Evolutionary conservation across 2,797 vertebrate genomes (phyloP), one percentile per base, ranked within the genome.

Genomic region (Lepilemur septentrionalis): DNA sequence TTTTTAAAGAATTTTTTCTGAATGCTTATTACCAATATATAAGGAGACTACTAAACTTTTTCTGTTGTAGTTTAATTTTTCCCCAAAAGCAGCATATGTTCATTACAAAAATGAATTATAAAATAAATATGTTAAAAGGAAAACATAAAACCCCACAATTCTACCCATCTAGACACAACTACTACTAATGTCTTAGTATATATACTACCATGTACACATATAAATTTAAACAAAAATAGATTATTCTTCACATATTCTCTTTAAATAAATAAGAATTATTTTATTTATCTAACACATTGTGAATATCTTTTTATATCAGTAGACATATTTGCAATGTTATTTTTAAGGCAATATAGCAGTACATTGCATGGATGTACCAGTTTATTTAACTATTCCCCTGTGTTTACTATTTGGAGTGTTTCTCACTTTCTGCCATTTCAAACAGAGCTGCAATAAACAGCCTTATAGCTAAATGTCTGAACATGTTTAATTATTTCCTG

Each of bases 1-100:
- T 92, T 84, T 92, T 84, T n/a, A 78, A 93, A 81, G 67, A 18
- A 20, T 35, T 63, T 91, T 93, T 96, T 91, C 90, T 96, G 85
- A 89, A 85, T 81, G 41, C 67, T 85, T 88, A 87, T 48, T 89
- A 78, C 10, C 85, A 88, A 69, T 59, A 85, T 55, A 67, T 78
- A 67, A 85, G 80, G 48, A 89, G 46, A 55, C 28, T 90, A 95
- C 15, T 59, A 89, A 52, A 23, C 69, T 57, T 94, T 91, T 91
- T 65, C 57, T 89, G 14, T 69, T 78, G 52, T 50, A 41, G 70
- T 69, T 87, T 96, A 50, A 82, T 55, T 78, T 67, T 57, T 5
- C 22, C n/a, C 69, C 79, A 41, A 69, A 89, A 89, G 48, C 57
- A 85, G 88, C 18, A 67, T 5, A 87, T 63, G 10, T 75, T 80